phyloP scores from a whole-genome alignment of 2,888 invertebrate species.

The Meteorus cinctellus region DNA sequence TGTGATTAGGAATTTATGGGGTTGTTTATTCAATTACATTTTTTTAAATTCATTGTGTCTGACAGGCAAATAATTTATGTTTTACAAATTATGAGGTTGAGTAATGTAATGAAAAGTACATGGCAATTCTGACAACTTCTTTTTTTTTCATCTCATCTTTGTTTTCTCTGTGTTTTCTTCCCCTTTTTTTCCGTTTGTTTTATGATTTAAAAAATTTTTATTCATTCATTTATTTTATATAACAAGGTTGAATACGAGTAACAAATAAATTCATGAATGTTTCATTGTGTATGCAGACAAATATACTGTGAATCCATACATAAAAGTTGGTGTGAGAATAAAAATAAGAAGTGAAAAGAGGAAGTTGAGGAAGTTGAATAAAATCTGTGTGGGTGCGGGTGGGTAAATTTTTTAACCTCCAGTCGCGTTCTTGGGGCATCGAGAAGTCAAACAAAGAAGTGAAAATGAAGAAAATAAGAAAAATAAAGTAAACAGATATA shows the following conservation, averaged over 20 bases:
- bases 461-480: not conserved
- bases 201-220: not conserved
- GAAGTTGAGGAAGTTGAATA: not conserved
- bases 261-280: slow-evolving; percentile 6
- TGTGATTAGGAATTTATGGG: too few species aligned
- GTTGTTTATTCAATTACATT: too few species aligned
- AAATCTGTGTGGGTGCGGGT: not conserved
- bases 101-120: too few species aligned
- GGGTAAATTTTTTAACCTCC: not conserved
- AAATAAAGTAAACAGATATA: too few species aligned
- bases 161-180: too few species aligned
- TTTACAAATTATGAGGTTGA: too few species aligned
- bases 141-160: too few species aligned
- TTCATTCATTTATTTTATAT: not conserved
- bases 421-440: slow-evolving; percentile 34
- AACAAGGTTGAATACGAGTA: not conserved
- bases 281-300: not conserved
- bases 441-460: slow-evolving; percentile 27
- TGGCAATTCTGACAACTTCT: too few species aligned
- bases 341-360: not conserved
- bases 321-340: not conserved
- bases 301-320: not conserved
- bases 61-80: too few species aligned
- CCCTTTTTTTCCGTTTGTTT: not conserved
- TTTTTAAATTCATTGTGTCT: too few species aligned